These are phyloP conservation scores for Macquaria ambigua DNA, from an alignment of 2,113 vertebrate species.

Conservation along the genomic window DNA sequence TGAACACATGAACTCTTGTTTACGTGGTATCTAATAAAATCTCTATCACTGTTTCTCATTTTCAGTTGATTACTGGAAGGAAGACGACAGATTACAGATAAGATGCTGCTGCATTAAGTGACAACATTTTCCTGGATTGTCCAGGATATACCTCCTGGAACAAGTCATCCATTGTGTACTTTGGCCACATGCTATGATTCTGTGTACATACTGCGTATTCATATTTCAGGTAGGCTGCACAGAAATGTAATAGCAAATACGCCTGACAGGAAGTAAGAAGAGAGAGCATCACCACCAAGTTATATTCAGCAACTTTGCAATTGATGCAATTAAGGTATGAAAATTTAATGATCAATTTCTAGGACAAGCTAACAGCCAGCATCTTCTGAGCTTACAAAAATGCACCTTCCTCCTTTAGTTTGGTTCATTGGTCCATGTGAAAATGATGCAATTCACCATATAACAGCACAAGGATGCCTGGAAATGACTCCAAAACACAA, in stretches of 20 bases:
- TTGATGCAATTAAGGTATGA: slow-evolving; percentile 15
- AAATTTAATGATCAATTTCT: slow-evolving; percentile 27
- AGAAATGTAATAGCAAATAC: background rate
- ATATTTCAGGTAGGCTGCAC: background rate
- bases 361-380: background rate
- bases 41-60: background rate
- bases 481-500: background rate
- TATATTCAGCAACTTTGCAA: slow-evolving; percentile 1
- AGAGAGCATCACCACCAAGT: background rate
- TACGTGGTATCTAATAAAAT: background rate
- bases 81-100: no score
- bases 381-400: background rate
- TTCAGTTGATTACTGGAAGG: no score
- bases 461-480: rapidly evolving
- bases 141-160: background rate
- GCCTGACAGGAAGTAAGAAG: background rate
- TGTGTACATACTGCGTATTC: background rate
- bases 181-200: background rate
- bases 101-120: no score
- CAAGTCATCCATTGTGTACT: background rate
- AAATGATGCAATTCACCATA: background rate
- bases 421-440: background rate
- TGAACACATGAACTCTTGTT: background rate
- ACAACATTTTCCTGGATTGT: no score
- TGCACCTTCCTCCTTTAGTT: background rate